Percentiles rank a stretch among this genome's conserved stretches.
phyloP scores from a whole-genome alignment of 2,113 vertebrate species.

The Scortum barcoo region DNA sequence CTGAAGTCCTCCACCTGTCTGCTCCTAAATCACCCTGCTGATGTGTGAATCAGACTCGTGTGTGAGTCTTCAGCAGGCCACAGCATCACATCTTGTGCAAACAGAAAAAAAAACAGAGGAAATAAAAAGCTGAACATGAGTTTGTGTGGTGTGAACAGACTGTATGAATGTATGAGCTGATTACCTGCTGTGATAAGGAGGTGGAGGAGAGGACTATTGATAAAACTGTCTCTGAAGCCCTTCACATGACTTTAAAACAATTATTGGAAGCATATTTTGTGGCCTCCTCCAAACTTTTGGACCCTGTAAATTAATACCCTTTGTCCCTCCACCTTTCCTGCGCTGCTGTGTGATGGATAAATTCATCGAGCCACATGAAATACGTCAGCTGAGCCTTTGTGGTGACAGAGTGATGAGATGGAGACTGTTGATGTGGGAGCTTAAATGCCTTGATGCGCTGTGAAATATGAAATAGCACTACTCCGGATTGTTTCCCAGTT shows the following conservation, averaged over 20 bases:
- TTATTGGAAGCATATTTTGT: no score
- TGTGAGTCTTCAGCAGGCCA: not conserved
- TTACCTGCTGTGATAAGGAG: not conserved
- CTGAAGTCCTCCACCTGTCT: not conserved
- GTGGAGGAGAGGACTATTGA: not conserved
- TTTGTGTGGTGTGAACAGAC: not conserved
- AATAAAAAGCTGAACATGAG: not conserved
- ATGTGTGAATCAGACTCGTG: constrained; percentile 7
- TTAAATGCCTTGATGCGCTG: not conserved
- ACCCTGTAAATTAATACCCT: no score
- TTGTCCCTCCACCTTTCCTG: no score
- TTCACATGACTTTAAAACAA: no score
- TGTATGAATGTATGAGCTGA: not conserved
- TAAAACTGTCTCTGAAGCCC: no score
- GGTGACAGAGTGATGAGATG: constrained; percentile 1
- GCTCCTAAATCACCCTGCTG: not conserved
- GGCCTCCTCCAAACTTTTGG: no score
- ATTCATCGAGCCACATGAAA: not conserved
- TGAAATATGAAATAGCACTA: constrained; percentile 23
- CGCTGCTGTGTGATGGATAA: not conserved
- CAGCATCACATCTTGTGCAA: not conserved
- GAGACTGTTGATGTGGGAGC: not conserved
- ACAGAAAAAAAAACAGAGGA: not conserved
- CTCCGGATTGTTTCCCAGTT: constrained; percentile 39
- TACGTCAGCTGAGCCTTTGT: not conserved